These are phyloP conservation scores for Augochlorella aurata DNA, from an alignment of 2,888 invertebrate species.

Conservation along the genomic window DNA sequence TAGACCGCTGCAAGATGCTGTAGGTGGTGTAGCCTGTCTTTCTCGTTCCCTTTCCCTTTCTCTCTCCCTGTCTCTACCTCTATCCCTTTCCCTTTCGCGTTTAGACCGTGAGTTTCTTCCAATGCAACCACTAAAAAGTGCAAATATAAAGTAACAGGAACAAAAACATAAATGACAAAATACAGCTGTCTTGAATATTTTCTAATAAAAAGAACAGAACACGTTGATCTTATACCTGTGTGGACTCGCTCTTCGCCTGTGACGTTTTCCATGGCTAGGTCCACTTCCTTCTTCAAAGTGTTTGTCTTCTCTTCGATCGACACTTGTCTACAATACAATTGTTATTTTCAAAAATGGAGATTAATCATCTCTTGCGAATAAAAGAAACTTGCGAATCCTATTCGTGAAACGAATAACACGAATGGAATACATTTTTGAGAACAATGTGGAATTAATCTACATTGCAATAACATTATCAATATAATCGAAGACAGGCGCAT, in stretches of 20 bases:
- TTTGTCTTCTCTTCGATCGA: conserved; percentile 76
- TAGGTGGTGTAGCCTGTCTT: conserved; percentile 77
- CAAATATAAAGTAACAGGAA: neutral
- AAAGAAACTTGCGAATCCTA: neutral
- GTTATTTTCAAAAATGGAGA: neutral
- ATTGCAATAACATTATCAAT: neutral
- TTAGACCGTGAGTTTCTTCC: conserved; percentile 76
- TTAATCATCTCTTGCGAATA: neutral
- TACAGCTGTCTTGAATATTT: neutral
- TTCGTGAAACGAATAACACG: too few species aligned
- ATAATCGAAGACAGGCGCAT: neutral
- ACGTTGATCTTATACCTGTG: conserved; percentile 75
- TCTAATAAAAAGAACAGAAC: neutral
- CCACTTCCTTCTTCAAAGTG: conserved; percentile 83
- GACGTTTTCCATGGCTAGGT: conserved; percentile 83
- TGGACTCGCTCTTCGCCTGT: conserved; percentile 83
- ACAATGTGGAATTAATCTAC: neutral
- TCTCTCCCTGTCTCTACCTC: conserved; percentile 74
- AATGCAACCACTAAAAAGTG: conserved; percentile 66
- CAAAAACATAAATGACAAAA: too few species aligned
- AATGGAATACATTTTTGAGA: too few species aligned
- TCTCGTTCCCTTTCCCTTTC: conserved; percentile 77
- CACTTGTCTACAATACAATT: conserved; percentile 66
- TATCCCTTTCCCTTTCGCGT: conserved; percentile 76
- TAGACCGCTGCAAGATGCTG: conserved; percentile 74